Evolutionary conservation across 2,797 vertebrate species (phyloP), one percentile per base, ranked within the genome.

Genomic region (Megalops cyprinoides): DNA sequence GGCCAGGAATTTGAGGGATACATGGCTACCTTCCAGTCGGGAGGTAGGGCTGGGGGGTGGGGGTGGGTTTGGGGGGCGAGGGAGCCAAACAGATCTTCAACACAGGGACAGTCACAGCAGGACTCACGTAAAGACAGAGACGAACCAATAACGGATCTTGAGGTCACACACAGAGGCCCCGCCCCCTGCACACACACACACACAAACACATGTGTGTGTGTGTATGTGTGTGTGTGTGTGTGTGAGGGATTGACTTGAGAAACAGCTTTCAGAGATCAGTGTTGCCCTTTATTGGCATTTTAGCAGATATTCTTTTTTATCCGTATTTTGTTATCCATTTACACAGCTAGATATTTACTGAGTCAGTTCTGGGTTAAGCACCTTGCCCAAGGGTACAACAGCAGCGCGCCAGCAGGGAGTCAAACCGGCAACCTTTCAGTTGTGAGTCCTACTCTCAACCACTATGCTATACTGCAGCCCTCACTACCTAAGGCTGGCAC

Each of bases 41-140:
- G 46, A 46, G n/a, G 42, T 1, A 48, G 51, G 0, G 31, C 49
- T 53, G 14, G 34, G 6, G 73, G n/a, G 28, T 1, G 28, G 55
- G 65, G 12, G 7, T 28, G n/a, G 78, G 67, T 23, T 48, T 58
- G 39, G 15, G 46, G 4, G 23, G 60, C 10, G 20, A 34, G 44
- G 15, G 49, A 75, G 48, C 73, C 1, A 28, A n/a, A 51, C 42
- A 48, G 25, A 49, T 23, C 39, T 42, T 20, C 18, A 23, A 44
- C 67, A 71, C 39, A n/a, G 8, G 44, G 25, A 14, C 23, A 23
- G 62, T 39, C 86, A 84, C 67, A 71, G 67, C 3, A n/a, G 23
- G 67, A 71, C 67, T 65, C 4, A 23, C 42, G 53, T n/a, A 15
- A 6, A 23, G 67, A 71, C 67, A 85, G 84, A 88, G 37, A n/a